Percentiles rank a stretch among this genome's conserved stretches.
Evolutionary conservation across 2,888 invertebrate species (phyloP).

Genomic region (Andrena hattorfiana): DNA sequence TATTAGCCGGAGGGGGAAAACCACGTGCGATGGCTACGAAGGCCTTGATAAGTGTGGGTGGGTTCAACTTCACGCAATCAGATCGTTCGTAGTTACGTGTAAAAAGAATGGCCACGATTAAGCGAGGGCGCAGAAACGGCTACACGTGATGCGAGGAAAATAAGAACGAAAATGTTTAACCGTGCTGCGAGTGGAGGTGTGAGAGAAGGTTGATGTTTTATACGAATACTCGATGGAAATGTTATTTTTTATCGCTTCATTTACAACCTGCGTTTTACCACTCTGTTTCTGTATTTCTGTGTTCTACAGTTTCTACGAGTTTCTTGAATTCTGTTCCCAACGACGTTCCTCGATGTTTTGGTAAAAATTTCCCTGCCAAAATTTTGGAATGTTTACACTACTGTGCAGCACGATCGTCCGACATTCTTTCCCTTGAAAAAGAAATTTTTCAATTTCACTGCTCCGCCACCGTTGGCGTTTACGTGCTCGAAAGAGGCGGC

Average conservation of each 20-base stretch:
- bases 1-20: slow-evolving; percentile 62
- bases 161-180: background rate
- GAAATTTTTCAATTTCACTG: slow-evolving; percentile 18
- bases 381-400: background rate
- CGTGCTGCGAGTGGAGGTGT: background rate
- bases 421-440: too few species aligned
- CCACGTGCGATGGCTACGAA: slow-evolving; percentile 46
- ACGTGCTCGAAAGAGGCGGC: background rate
- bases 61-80: slow-evolving; percentile 10
- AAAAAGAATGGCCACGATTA: slow-evolving; percentile 18
- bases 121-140: background rate
- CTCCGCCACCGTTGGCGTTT: slow-evolving; percentile 5
- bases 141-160: background rate
- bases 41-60: slow-evolving; percentile 49
- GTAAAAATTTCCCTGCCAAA: background rate
- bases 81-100: slow-evolving; percentile 8
- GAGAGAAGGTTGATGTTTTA: background rate
- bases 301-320: too few species aligned
- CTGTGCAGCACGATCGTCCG: too few species aligned
- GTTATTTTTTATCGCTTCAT: too few species aligned
- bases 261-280: too few species aligned
- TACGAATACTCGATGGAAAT: too few species aligned
- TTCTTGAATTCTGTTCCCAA: too few species aligned
- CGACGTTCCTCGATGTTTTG: too few species aligned
- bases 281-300: too few species aligned